Base-by-base conservation (phyloP, 2,797 vertebrate genomes). In the Phoeniculus purpureus region DNA sequence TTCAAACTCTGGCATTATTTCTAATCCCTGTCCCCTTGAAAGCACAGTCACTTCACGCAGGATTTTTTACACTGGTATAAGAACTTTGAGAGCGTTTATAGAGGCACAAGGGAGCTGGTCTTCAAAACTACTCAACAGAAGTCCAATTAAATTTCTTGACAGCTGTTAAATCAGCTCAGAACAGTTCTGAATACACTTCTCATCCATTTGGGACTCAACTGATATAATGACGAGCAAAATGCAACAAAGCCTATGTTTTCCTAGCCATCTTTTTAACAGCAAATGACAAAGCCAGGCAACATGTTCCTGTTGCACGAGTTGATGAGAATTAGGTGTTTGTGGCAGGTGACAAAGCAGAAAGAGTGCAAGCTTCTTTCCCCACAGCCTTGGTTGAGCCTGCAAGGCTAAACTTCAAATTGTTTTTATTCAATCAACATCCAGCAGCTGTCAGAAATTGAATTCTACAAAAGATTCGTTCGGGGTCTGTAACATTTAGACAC, bases 111-210 rank as follows among this genome's bases (percentile, higher is more conserved):
- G 79, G 89, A 94, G 23, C 2, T 45, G 52, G 48, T 78, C 55
- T 88, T 89, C 84, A 81, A 87, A 91, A 94, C 51, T 68, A 55
- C 48, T 72, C 72, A 52, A 74, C 34, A 59, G 18, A 93, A 94
- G 81, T 88, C 83, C 83, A 82, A 74, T 86, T 94, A 86, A 86
- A 79, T 86, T 91, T 84, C 74, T 79, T 84, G 85, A 92, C 85
- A 93, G 75, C 54, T 90, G 58, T 75, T 92, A 92, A 86, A 83
- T 50, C 37, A 82, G 58, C 78, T 91, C 83, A 86, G 91, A 95
- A 91, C 43, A 74, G 59, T 88, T 80, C 81, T 77, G 74, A 88
- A 86, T 67, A 71, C 50, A 40, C 15, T 90, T 88, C 64, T 81
- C 15, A 52, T 61, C 75, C 81, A 72, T 72, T 52, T 75, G 83